phyloP scores from a whole-genome alignment of 2,113 vertebrate genomes.

The Silurus asotus region DNA sequence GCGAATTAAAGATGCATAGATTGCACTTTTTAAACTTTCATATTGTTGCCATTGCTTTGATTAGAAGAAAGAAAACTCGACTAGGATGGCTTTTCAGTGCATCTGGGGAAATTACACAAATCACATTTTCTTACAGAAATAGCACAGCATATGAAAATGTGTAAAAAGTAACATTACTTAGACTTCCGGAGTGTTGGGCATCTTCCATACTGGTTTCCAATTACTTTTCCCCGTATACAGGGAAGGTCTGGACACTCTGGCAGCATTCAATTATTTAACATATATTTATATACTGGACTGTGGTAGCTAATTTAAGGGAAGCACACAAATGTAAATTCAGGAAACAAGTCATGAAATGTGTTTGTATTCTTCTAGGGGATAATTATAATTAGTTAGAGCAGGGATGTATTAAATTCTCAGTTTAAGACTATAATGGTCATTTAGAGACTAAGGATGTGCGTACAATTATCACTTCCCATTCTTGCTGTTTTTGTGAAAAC shows the following conservation, averaged over 20 bases:
- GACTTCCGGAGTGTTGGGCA: constrained; percentile 35
- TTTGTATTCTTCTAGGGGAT: constrained; percentile 37
- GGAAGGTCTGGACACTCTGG: constrained; percentile 59
- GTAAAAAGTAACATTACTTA: constrained; percentile 43
- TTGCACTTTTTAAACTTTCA: constrained; percentile 46
- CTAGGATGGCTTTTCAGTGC: constrained; percentile 36
- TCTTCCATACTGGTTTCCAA: constrained; percentile 55
- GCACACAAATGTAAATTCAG: constrained; percentile 52
- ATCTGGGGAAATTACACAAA: constrained; percentile 50
- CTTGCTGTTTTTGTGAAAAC: background rate
- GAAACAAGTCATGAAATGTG: constrained; percentile 54
- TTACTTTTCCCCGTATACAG: constrained; percentile 65
- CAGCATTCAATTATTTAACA: constrained; percentile 61
- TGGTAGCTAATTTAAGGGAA: constrained; percentile 51
- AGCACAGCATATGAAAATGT: constrained; percentile 43
- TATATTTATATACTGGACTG: constrained; percentile 60
- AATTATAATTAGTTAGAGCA: constrained; percentile 11
- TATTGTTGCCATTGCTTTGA: constrained; percentile 45
- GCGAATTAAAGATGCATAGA: constrained; percentile 48
- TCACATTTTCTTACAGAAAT: constrained; percentile 49
- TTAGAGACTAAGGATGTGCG: background rate
- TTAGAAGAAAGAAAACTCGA: constrained; percentile 43
- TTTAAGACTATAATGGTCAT: background rate
- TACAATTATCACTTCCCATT: background rate
- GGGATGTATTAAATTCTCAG: background rate